Evolutionary conservation across 1,140 invertebrate genomes (phyloP).

Genomic region (Leptinotarsa texana): DNA sequence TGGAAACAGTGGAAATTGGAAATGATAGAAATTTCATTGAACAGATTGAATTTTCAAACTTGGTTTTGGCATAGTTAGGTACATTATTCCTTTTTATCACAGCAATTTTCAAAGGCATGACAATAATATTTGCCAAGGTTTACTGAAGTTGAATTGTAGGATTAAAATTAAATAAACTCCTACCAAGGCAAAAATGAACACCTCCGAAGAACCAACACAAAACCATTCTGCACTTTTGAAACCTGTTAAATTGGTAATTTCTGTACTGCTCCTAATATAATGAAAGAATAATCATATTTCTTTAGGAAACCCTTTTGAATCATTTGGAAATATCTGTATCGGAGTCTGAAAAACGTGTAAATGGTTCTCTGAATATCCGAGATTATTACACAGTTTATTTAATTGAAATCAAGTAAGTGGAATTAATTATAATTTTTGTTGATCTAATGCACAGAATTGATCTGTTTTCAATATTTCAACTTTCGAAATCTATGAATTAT

Average conservation of each 20-base stretch:
- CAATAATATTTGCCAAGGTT: no score
- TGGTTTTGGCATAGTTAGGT: no score
- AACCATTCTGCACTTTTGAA: neutral
- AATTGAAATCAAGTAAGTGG: constrained; percentile 77
- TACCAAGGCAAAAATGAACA: neutral
- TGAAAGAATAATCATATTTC: constrained; percentile 35
- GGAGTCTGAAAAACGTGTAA: constrained; percentile 82
- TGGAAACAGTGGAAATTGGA: no score
- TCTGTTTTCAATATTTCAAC: no score
- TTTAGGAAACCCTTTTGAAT: constrained; percentile 72
- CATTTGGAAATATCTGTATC: constrained; percentile 81
- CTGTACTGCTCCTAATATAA: neutral
- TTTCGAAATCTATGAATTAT: no score
- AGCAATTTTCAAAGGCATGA: no score
- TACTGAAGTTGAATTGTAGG: no score
- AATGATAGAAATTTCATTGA: no score
- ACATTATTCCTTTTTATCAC: no score
- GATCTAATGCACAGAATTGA: no score
- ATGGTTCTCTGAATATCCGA: constrained; percentile 76
- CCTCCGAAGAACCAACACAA: neutral
- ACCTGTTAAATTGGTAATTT: constrained; percentile 11
- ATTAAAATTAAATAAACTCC: neutral
- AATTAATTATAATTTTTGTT: no score
- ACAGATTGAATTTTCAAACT: no score
- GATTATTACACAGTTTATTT: constrained; percentile 85